Percentiles rank a stretch among this genome's conserved stretches.
phyloP scores from a whole-genome alignment of 2,888 invertebrate species.

The Halocaridina rubra region DNA sequence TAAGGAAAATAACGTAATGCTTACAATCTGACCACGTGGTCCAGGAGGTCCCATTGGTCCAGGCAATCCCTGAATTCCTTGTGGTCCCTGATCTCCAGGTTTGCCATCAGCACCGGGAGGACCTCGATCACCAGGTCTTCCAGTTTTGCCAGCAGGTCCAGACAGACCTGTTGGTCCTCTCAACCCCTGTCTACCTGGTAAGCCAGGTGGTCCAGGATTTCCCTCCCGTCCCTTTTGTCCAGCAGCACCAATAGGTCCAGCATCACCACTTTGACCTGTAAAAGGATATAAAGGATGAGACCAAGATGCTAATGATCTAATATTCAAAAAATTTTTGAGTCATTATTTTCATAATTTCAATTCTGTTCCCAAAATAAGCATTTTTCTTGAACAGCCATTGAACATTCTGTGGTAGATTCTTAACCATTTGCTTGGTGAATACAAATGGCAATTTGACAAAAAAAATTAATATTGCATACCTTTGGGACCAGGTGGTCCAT shows the following conservation, averaged over 20 bases:
- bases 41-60: constrained; percentile 83
- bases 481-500: constrained; percentile 81
- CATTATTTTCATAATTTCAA: too few species aligned
- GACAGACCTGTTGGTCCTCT: constrained; percentile 77
- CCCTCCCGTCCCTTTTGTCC: constrained; percentile 70
- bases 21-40: constrained; percentile 74
- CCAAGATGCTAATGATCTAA: too few species aligned
- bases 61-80: constrained; percentile 83
- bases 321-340: too few species aligned
- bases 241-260: constrained; percentile 71
- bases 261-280: constrained; percentile 77
- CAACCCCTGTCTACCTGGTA: constrained; percentile 74
- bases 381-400: too few species aligned
- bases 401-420: too few species aligned
- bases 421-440: too few species aligned
- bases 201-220: constrained; percentile 75
- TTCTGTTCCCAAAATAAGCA: too few species aligned
- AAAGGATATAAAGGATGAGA: neutral
- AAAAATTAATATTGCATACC: constrained; percentile 71
- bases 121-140: constrained; percentile 69
- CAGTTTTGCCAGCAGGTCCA: constrained; percentile 71
- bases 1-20: too few species aligned
- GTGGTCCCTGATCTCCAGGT: constrained; percentile 83
- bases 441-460: too few species aligned
- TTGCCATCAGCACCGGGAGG: constrained; percentile 86